These are phyloP conservation scores for Microhierax caerulescens DNA, from an alignment of 2,797 vertebrate genomes.

Conservation along the genomic window DNA sequence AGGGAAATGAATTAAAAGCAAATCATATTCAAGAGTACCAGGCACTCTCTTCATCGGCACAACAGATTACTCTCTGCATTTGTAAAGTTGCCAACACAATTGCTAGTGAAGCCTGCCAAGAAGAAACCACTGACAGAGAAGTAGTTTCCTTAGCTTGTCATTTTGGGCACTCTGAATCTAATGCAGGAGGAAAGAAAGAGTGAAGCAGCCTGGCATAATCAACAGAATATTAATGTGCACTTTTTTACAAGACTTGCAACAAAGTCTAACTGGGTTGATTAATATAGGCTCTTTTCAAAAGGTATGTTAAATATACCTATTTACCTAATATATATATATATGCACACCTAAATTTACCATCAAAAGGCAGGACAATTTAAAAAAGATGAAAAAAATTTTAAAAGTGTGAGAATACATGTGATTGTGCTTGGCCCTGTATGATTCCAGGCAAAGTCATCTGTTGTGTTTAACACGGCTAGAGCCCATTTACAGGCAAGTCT, in stretches of 20 bases:
- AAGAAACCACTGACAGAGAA: neutral
- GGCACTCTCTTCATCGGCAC: neutral
- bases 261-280: neutral
- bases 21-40: neutral
- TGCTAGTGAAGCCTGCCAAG: neutral
- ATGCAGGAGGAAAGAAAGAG: neutral
- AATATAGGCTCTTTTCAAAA: neutral
- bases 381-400: neutral
- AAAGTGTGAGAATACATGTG: neutral
- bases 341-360: neutral
- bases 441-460: neutral
- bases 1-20: conserved; percentile 8
- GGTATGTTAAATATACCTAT: neutral
- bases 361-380: neutral
- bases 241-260: neutral
- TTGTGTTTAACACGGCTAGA: neutral
- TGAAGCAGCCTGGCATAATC: neutral
- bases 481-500: neutral
- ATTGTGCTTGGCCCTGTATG: neutral
- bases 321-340: neutral
- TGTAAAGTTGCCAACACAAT: neutral
- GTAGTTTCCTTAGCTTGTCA: neutral
- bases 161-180: neutral
- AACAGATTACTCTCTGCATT: conserved; percentile 14
- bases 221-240: neutral